Percentiles rank a stretch among this genome's conserved stretches.
Evolutionary conservation across 2,888 invertebrate species (phyloP).

Genomic region (Chymomyza caudatula): DNA sequence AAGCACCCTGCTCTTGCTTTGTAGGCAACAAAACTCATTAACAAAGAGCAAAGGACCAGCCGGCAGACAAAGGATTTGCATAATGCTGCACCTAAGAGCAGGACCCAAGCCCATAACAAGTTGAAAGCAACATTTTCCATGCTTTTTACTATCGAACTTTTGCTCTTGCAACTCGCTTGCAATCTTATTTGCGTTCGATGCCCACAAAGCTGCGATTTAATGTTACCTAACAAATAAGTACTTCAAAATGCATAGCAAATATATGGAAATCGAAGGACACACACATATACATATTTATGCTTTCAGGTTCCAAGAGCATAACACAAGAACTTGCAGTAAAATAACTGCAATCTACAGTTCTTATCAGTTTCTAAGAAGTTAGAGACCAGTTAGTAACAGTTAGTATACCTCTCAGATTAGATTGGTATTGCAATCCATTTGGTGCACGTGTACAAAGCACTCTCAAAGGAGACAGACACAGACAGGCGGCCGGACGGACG

Average conservation of each 20-base stretch:
- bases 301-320: neutral
- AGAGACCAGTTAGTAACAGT: neutral
- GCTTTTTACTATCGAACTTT: too few relatives aligned
- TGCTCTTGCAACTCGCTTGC: too few relatives aligned
- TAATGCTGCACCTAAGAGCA: neutral
- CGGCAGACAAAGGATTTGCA: neutral
- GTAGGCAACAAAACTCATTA: neutral
- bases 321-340: neutral
- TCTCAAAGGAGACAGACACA: neutral
- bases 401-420: too few relatives aligned
- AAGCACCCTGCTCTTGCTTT: neutral
- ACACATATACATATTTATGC: neutral
- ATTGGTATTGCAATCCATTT: neutral
- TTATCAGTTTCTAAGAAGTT: neutral
- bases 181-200: too few relatives aligned
- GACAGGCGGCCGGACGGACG: neutral
- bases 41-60: neutral
- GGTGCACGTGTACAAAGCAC: neutral
- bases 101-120: slow-evolving; percentile 16
- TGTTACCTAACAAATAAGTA: too few relatives aligned
- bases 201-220: too few relatives aligned
- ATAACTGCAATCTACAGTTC: neutral
- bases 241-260: too few relatives aligned
- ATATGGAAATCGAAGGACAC: neutral
- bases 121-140: too few relatives aligned